Percentiles rank a stretch among this genome's conserved stretches.
Conservation (phyloP, 2,888 invertebrate species). For the Acanthopleura granulata region DNA sequence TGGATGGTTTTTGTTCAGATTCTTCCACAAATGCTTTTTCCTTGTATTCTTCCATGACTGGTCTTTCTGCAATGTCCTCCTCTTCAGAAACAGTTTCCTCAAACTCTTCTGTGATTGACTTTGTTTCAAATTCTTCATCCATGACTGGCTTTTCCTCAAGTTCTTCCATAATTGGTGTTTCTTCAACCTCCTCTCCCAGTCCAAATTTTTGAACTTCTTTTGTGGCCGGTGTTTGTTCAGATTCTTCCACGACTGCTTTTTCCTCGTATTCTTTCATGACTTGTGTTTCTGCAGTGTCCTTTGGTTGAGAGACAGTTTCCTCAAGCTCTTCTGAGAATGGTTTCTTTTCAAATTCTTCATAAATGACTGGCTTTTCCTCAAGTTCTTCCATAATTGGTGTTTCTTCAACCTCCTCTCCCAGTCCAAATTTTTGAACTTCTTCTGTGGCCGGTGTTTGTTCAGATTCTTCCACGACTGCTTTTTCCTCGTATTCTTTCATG, state of each 20-base stretch:
- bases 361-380: neutral
- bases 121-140: conserved; percentile 77
- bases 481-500: conserved; percentile 26
- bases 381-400: neutral
- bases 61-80: neutral
- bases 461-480: conserved; percentile 53
- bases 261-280: neutral
- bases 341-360: neutral
- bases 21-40: conserved; percentile 15
- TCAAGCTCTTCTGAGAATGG: neutral
- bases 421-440: neutral
- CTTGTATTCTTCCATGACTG: conserved; percentile 5
- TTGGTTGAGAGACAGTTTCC: neutral
- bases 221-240: neutral
- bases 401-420: neutral
- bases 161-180: neutral
- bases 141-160: neutral
- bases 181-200: neutral
- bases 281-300: neutral
- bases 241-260: neutral
- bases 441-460: neutral
- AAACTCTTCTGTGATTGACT: conserved; percentile 74
- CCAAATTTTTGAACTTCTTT: neutral
- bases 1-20: too few relatives aligned
- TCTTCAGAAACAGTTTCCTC: neutral